Base-by-base conservation (phyloP, 1,140 invertebrate species). In the Eumeta japonica region DNA sequence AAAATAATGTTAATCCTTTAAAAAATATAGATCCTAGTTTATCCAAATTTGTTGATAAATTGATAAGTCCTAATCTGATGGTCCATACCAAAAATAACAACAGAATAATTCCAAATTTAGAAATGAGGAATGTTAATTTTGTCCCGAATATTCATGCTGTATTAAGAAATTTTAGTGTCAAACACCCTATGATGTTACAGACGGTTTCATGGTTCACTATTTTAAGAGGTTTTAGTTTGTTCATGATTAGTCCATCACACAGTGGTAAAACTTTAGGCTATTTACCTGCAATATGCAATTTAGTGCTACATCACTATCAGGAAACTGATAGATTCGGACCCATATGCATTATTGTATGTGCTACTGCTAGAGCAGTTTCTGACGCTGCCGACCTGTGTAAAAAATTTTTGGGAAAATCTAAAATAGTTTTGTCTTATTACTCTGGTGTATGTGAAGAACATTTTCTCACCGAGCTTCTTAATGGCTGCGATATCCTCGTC, bases 201-300 rank as follows among this genome's bases (percentile, higher is more conserved):
- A 58, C 58, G 1, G 63, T 78, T 9, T 62, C 68, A 0, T 79
- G 78, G 76, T 46, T 54, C 16, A 60, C 64, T 3, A 63, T 79
- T 37, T 48, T 78, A 19, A 51, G 75, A 3, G 68, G 72, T 0
- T 59, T 72, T 19, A 76, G 77, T 39, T 42, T 71, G 1, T 67
- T 77, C 30, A 52, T 78, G 41, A 50, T 80, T 0, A 58, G 68
- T 39, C 60, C 68, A 2, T 37, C 50, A 10, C 45, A 50, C 11
- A 67, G 76, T 39, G 79, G 79, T 1, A 80, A 79, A 50, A 78
- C 79, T 9, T 50, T 79, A 38, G 72, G 73, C 0, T 79, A 79
- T 55, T 41, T 79, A 10, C 76, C 77, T 1, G 62, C 73, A 3
- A 49, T 79, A 1, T 72, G 66, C 41, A 52, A 66, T 3, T 54